These are phyloP conservation scores for Theodoxus fluviatilis DNA, from an alignment of 2,888 invertebrate genomes.

Conservation along the genomic window DNA sequence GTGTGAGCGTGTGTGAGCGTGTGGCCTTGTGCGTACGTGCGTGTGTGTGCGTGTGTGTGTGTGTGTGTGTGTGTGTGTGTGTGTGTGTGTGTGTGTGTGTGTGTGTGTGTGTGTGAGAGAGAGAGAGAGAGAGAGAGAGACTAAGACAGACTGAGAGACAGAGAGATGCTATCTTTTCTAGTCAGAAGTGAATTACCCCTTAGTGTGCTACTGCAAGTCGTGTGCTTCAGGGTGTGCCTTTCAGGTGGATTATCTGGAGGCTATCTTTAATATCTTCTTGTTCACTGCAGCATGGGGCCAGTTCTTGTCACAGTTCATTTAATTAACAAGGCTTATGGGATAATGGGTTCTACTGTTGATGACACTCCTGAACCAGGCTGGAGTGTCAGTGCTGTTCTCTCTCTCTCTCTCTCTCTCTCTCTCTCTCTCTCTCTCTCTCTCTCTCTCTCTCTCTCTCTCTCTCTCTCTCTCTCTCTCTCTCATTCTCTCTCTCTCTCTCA, in stretches of 20 bases:
- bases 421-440: constrained; percentile 10
- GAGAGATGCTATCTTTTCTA: too few species aligned
- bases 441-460: neutral
- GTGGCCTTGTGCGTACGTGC: neutral
- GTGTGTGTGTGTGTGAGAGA: neutral
- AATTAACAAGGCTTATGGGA: too few species aligned
- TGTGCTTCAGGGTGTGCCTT: constrained; percentile 4
- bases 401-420: constrained; percentile 10
- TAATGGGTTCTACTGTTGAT: too few species aligned
- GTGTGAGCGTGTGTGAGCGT: constrained; percentile 5
- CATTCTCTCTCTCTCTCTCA: neutral
- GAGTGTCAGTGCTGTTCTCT: constrained; percentile 2
- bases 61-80: constrained; percentile 22
- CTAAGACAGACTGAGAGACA: neutral
- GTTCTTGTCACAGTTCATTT: too few species aligned
- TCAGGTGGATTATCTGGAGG: neutral
- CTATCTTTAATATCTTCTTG: too few species aligned
- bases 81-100: neutral
- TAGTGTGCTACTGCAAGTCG: too few species aligned
- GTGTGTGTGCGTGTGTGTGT: constrained; percentile 6
- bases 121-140: neutral
- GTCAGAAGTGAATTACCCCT: too few species aligned
- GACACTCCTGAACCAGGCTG: neutral
- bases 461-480: constrained; percentile 4
- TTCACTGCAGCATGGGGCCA: too few species aligned